These are phyloP conservation scores for Erpornis zantholeuca DNA, from an alignment of 2,113 vertebrate species.

Conservation along the genomic window DNA sequence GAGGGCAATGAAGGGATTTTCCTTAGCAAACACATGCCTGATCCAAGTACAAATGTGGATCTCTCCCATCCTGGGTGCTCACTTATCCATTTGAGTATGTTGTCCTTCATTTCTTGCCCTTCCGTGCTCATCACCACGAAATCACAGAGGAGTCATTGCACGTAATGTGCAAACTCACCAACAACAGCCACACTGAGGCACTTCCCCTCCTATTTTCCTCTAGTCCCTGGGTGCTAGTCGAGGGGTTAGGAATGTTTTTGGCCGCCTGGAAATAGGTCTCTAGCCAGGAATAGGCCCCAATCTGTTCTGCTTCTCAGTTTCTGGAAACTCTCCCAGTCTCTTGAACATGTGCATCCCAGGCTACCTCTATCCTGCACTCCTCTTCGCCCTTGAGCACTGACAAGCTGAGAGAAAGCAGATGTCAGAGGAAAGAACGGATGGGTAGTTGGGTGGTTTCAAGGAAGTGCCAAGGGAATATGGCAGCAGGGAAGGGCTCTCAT, in stretches of 20 bases:
- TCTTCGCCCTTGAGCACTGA: conserved; percentile 62
- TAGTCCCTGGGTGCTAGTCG: conserved; percentile 11
- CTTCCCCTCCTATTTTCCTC: conserved; percentile 16
- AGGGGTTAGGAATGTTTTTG: conserved; percentile 55
- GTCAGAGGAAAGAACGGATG: conserved; percentile 41
- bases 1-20: neutral
- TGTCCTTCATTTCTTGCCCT: conserved; percentile 11
- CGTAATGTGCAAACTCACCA: neutral
- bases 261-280: conserved; percentile 56
- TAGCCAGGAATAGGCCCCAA: conserved; percentile 61
- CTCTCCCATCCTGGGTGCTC: neutral
- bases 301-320: conserved; percentile 59
- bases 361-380: conserved; percentile 38
- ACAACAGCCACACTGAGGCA: neutral
- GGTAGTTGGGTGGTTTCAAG: conserved; percentile 60
- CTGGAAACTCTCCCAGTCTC: conserved; percentile 60
- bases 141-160: neutral
- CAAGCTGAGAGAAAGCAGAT: conserved; percentile 66
- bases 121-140: neutral
- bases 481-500: conserved; percentile 26
- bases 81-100: neutral
- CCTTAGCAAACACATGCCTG: neutral
- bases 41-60: neutral
- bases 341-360: conserved; percentile 61
- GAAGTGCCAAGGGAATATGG: conserved; percentile 31